Evolutionary conservation across 2,888 invertebrate species (phyloP).

Genomic region (Acholoe squamosa): DNA sequence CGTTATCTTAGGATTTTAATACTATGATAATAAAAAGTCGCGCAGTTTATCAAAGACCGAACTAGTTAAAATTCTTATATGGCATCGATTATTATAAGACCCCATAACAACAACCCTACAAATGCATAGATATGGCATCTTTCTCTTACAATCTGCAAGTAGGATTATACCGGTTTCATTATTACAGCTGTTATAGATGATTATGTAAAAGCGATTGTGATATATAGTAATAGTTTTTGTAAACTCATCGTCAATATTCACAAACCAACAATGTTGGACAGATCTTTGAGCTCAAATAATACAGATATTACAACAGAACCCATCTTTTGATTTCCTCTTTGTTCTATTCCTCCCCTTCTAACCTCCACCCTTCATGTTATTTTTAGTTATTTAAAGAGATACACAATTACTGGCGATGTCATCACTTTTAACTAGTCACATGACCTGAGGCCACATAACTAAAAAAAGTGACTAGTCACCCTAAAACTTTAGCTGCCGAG

Average conservation of each 20-base stretch:
- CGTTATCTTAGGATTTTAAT: too few relatives aligned
- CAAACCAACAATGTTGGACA: background rate
- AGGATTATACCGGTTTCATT: too few relatives aligned
- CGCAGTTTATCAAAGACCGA: too few relatives aligned
- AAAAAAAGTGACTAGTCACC: background rate
- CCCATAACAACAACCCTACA: too few relatives aligned
- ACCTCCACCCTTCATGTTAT: constrained; percentile 32
- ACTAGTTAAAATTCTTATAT: too few relatives aligned
- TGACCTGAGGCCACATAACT: background rate
- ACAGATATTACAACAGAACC: too few relatives aligned
- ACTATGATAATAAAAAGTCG: too few relatives aligned
- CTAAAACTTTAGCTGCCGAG: constrained; percentile 54
- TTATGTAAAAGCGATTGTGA: too few relatives aligned
- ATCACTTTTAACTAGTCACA: background rate
- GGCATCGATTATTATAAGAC: too few relatives aligned
- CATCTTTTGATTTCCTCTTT: background rate
- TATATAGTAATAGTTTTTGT: background rate
- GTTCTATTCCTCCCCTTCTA: background rate
- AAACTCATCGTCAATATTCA: constrained; percentile 38
- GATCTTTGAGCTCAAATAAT: background rate
- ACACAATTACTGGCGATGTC: background rate
- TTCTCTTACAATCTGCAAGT: too few relatives aligned
- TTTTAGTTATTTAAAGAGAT: background rate
- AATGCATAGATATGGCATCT: too few relatives aligned
- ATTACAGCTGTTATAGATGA: too few relatives aligned